Conservation (phyloP, 2,797 vertebrate genomes). For the Poeciliopsis paucimaculata region DNA sequence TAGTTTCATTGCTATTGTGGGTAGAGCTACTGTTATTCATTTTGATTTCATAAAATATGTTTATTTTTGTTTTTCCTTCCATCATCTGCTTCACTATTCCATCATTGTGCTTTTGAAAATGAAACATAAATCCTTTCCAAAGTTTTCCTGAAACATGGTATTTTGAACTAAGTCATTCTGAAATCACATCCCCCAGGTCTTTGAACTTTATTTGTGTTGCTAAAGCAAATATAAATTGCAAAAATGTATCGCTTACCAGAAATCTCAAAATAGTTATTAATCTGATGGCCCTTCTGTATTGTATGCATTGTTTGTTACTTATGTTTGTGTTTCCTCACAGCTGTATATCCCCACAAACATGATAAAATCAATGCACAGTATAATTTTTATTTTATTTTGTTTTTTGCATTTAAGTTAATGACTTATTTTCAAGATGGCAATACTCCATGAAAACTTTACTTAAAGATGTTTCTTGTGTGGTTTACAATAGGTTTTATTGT, state of each 20-base stretch:
- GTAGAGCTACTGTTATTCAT: not conserved
- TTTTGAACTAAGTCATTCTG: not conserved
- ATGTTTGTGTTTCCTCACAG: not conserved
- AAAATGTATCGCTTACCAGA: not conserved
- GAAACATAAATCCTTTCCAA: not conserved
- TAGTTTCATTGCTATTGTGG: not conserved
- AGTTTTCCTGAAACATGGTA: not conserved
- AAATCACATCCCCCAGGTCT: not conserved
- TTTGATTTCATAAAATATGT: not conserved
- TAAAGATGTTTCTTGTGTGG: not conserved
- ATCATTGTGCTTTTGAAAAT: not conserved
- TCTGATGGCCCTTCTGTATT: not conserved
- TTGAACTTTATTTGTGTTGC: no score
- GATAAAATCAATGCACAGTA: no score
- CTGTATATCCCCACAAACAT: not conserved
- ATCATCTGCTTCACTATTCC: not conserved
- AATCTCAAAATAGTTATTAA: not conserved
- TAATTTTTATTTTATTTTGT: no score
- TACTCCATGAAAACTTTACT: not conserved
- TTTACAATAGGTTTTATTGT: not conserved
- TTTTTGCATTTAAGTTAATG: not conserved
- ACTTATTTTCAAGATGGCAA: not conserved
- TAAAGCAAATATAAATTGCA: not conserved
- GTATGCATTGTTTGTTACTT: not conserved
- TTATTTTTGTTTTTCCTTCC: not conserved